Evolutionary conservation across 1,140 invertebrate genomes (phyloP), one percentile per base, ranked within the genome.

Genomic region (Drosophila arizonae): DNA sequence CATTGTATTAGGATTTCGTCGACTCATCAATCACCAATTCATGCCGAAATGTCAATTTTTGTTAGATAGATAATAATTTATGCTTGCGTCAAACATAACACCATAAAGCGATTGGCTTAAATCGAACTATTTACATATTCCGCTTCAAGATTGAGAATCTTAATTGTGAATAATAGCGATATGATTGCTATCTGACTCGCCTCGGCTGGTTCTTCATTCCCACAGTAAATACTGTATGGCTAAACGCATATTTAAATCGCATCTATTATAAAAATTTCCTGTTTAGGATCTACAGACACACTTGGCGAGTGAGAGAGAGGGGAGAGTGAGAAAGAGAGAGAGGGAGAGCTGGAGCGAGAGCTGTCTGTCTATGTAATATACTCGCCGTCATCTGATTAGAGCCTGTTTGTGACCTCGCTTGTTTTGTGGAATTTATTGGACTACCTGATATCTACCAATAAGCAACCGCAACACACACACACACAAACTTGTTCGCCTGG

Each of bases 321-420:
- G 17, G 43, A 15, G 43, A 15, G 15, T 9, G 43, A 46, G 43
- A 15, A 15, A 46, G 43, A 17, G 43, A 46, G 43, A 46, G 43
- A 46, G 43, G n/a, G n/a, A 17, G n/a, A 15, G 15, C 13, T 24
- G 21, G 28, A n/a, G 28, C 11, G 48, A 50, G 48, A 50, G 13
- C 61, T 26, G 45, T 50, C 39, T 41, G 43, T 58, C 56, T 58
- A 50, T 58, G 56, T 58, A 58, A 62, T 11, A 62, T 17, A 62
- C 15, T 21, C 57, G n/a, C 26, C 57, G 58, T 24, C 45, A 30
- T 48, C 46, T 62, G 46, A 50, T 62, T 73, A 73, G 71, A 75
- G 72, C 72, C 72, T 75, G 72, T 75, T 75, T 74, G 36, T 71
- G 72, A 75, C 72, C 72, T 71, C 72, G 68, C 28, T 48, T 57